Evolutionary conservation across 1,140 invertebrate species (phyloP).

Genomic region (Acyrthosiphon pisum): DNA sequence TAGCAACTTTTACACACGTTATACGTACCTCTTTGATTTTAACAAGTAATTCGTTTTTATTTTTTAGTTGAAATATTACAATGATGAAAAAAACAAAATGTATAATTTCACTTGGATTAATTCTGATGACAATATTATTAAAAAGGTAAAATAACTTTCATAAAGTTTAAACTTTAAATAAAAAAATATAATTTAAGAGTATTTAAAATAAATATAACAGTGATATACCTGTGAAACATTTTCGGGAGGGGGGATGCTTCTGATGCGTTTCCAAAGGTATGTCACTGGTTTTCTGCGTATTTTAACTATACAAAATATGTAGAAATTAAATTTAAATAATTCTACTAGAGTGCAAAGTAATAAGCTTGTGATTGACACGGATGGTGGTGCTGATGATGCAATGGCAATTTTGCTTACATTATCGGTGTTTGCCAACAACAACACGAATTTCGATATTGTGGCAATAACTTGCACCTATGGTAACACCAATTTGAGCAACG

Average conservation of each 20-base stretch:
- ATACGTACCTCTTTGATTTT: not conserved
- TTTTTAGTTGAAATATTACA: not conserved
- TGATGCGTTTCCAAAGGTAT: too few relatives aligned
- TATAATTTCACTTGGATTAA: not conserved
- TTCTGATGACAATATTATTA: not conserved
- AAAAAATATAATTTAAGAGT: not conserved
- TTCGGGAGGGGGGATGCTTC: too few relatives aligned
- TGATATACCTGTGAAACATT: too few relatives aligned
- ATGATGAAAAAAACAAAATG: not conserved
- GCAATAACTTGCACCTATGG: not conserved
- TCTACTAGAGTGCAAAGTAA: not conserved
- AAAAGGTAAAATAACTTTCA: not conserved
- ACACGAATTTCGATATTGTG: not conserved
- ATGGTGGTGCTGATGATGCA: not conserved
- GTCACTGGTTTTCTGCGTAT: not conserved
- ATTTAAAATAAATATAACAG: not conserved
- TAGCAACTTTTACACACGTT: too few relatives aligned
- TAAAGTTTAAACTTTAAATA: not conserved
- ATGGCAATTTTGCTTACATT: not conserved
- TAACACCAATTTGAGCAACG: not conserved
- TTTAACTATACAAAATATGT: not conserved
- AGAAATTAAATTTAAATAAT: not conserved
- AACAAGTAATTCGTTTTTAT: not conserved
- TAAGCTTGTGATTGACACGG: not conserved
- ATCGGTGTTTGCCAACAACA: not conserved